phyloP scores from a whole-genome alignment of 2,888 invertebrate genomes.

The Rotaria macrura region DNA sequence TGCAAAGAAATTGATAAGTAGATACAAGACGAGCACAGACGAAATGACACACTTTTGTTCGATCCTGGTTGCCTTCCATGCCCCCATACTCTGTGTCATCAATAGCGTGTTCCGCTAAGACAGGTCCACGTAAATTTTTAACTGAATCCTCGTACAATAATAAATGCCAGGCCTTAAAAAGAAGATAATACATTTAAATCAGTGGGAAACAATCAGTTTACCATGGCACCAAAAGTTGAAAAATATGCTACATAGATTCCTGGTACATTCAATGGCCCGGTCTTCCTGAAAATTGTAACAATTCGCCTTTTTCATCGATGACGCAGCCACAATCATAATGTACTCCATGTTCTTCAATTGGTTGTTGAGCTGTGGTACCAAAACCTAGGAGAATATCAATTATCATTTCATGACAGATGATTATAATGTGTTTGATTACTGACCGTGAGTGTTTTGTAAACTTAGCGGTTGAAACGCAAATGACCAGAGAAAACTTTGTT shows the following conservation, averaged over 20 bases:
- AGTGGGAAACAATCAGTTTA: background rate
- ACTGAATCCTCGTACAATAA: background rate
- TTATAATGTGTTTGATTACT: too few species aligned
- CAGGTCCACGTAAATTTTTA: background rate
- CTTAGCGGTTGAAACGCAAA: background rate
- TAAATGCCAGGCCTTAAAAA: background rate
- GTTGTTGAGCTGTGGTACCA: background rate
- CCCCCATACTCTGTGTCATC: background rate
- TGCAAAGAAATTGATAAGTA: background rate
- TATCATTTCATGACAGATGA: too few species aligned
- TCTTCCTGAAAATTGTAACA: background rate
- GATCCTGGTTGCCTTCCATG: background rate
- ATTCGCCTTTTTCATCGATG: background rate
- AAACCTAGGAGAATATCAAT: background rate
- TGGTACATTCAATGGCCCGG: background rate
- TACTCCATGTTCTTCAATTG: background rate
- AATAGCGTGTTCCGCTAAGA: background rate
- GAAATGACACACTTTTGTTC: background rate
- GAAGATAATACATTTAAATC: too few species aligned
- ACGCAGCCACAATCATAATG: slow-evolving; percentile 15
- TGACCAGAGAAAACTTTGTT: background rate
- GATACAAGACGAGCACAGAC: background rate
- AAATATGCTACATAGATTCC: background rate
- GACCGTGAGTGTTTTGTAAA: background rate
- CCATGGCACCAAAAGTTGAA: background rate